A percentile compares a stretch with the other conserved stretches of the same genome.
phyloP scores from a whole-genome alignment of 2,113 vertebrate species.

The Numida meleagris region DNA sequence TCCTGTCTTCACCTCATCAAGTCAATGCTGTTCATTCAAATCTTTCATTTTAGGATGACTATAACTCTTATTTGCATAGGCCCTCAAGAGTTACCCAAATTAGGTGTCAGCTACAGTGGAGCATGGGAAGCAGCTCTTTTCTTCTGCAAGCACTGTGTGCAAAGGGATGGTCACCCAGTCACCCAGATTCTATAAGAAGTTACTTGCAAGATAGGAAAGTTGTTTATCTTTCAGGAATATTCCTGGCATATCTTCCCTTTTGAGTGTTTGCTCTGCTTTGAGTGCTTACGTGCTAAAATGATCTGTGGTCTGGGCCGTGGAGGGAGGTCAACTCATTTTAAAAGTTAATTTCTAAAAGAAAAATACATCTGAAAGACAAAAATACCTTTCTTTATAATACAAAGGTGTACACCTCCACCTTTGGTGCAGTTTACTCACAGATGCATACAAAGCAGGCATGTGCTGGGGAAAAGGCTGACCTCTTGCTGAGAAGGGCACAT shows the following conservation, averaged over 20 bases:
- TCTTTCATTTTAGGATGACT: background rate
- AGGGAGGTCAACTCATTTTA: background rate
- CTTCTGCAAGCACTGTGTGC: background rate
- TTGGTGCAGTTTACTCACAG: background rate
- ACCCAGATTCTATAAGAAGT: background rate
- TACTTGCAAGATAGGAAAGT: background rate
- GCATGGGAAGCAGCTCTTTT: background rate
- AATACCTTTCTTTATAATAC: background rate
- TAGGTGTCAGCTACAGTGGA: background rate
- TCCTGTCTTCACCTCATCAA: conserved; percentile 12
- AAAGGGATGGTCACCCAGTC: background rate
- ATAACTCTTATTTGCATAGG: background rate
- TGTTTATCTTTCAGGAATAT: background rate
- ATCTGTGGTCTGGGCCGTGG: background rate
- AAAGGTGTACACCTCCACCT: accelerated
- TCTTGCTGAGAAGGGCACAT: background rate
- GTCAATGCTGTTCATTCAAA: background rate
- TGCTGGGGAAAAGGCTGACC: accelerated
- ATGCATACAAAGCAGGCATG: background rate
- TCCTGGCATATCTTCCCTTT: background rate
- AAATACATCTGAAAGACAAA: background rate
- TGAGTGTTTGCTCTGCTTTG: background rate
- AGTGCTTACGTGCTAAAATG: background rate
- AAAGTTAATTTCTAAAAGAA: background rate
- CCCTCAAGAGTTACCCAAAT: background rate